Percentiles rank a stretch among this genome's conserved stretches.
phyloP scores from a whole-genome alignment of 2,888 invertebrate species.

The Sceliomorpha sp. region DNA sequence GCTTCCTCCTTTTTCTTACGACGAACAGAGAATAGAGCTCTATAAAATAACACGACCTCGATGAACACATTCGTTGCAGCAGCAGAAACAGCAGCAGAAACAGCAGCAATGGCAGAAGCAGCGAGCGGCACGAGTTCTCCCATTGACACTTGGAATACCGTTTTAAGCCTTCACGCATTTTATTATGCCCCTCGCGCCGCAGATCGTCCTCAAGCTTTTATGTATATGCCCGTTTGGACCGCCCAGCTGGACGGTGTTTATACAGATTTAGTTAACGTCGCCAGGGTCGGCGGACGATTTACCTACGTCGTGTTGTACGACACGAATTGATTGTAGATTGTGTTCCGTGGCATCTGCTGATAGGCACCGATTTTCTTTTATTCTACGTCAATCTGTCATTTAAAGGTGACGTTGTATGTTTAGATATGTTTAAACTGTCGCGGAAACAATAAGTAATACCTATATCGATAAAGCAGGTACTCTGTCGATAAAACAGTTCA shows the following conservation, averaged over 20 bases:
- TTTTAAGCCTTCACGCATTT: constrained; percentile 62
- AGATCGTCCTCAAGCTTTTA: constrained; percentile 57
- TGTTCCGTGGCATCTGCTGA: constrained; percentile 22
- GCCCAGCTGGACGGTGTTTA: constrained; percentile 72
- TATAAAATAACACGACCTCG: too few relatives aligned
- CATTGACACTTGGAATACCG: constrained; percentile 55
- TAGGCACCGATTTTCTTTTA: constrained; percentile 35
- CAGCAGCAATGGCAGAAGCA: too few relatives aligned
- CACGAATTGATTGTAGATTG: constrained; percentile 36
- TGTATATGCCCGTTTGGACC: constrained; percentile 58
- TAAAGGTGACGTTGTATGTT: too few relatives aligned
- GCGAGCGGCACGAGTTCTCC: constrained; percentile 18
- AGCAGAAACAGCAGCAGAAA: too few relatives aligned
- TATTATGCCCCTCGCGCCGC: constrained; percentile 48
- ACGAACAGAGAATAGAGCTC: too few relatives aligned
- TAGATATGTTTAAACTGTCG: too few relatives aligned
- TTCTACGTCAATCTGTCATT: too few relatives aligned
- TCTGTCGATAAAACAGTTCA: too few relatives aligned
- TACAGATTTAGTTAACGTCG: constrained; percentile 76
- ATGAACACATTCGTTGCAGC: too few relatives aligned
- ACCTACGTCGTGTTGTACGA: constrained; percentile 61
- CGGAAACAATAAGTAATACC: too few relatives aligned
- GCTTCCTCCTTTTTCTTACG: too few relatives aligned
- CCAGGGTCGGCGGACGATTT: constrained; percentile 57
- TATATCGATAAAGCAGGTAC: too few relatives aligned